Evolutionary conservation across 2,888 invertebrate species (phyloP), one percentile per base, ranked within the genome.

Genomic region (Prosapia bicincta): DNA sequence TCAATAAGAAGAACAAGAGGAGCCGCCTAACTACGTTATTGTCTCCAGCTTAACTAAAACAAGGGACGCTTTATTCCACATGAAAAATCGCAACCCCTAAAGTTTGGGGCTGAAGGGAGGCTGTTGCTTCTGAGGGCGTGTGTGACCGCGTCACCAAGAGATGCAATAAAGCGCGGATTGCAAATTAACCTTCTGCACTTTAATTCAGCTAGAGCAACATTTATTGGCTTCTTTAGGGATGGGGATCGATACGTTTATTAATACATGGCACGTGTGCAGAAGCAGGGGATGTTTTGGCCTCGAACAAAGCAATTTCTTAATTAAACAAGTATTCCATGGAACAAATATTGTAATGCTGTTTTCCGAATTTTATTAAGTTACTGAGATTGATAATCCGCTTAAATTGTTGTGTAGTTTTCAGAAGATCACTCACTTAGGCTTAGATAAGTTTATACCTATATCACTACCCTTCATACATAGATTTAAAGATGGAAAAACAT

Each of bases 51-150:
- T 73, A 73, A 54, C 68, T 28, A 66, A 54, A 54, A 67, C 72
- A 68, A 73, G 68, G 32, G 7, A 68, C 23, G 67, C 68, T 73
- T 73, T 24, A 73, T 68, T 68, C 68, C 73, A 68, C 68, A 73
- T 73, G 73, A 73, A 73, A 73, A 43, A 68, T 73, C 28, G 38
- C 68, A 20, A 69, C 73, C 73, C 73, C 26, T 67, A 72, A 30
- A 54, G n/a, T 54, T 72, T 30, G 72, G 72, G 72, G 66, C 71
- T 71, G 15, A 38, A 38, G 38, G 38, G 38, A 38, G 38, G 38
- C 54, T 54, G 54, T 54, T 54, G 54, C 54, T 54, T 54, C 54
- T 5, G 54, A 54, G 54, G 54, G 54, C 15, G 38, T 54, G 20
- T 54, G 54, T 13, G 54, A 54, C 54, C 54, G 13, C 54, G 54